Evolutionary conservation across 2,888 invertebrate species (phyloP).

Genomic region (Gastrophysa polygoni): DNA sequence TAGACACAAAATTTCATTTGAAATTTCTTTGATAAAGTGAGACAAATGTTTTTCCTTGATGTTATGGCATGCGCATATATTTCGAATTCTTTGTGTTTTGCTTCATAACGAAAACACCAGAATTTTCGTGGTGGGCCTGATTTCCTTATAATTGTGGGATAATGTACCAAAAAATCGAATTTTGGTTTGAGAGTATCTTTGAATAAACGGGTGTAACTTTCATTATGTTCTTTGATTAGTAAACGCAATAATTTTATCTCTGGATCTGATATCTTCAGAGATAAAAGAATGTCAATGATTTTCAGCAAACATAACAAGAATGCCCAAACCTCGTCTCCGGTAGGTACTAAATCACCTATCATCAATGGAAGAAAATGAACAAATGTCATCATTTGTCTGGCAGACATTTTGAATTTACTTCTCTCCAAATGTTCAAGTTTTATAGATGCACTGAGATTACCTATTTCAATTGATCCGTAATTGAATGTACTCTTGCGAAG

Average conservation of each 20-base stretch:
- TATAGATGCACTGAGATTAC: constrained; percentile 34
- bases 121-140: constrained; percentile 22
- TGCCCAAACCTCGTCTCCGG: constrained; percentile 38
- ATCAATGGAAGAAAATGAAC: constrained; percentile 37
- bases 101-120: constrained; percentile 38
- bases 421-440: constrained; percentile 25
- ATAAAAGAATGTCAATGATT: constrained; percentile 38
- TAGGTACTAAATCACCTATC: constrained; percentile 41
- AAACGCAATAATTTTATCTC: constrained; percentile 20
- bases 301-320: constrained; percentile 38
- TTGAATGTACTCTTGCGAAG: constrained; percentile 38
- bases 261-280: constrained; percentile 22
- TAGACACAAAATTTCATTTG: constrained; percentile 18
- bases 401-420: constrained; percentile 36
- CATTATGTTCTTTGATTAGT: constrained; percentile 29
- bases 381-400: constrained; percentile 42
- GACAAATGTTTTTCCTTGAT: constrained; percentile 42
- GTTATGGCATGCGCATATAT: constrained; percentile 40
- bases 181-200: constrained; percentile 41
- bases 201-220: constrained; percentile 27
- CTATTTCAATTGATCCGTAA: constrained; percentile 37
- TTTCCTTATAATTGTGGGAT: constrained; percentile 32
- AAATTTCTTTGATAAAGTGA: constrained; percentile 33
- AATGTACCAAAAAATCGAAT: constrained; percentile 38
- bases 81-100: constrained; percentile 39